phyloP scores from a whole-genome alignment of 2,797 vertebrate genomes.

The Sebastes hopkinsi region DNA sequence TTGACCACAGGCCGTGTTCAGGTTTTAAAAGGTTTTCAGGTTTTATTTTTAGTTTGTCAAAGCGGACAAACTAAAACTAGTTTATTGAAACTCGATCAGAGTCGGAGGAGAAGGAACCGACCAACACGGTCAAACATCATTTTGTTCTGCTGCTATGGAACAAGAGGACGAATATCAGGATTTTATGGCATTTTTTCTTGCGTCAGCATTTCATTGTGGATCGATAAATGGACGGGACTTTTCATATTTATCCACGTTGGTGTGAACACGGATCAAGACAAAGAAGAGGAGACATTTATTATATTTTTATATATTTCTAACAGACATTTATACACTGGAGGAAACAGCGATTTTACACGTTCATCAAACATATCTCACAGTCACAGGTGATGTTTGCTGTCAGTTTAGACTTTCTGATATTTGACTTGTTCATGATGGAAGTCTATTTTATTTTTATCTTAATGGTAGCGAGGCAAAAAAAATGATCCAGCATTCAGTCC shows the following conservation, averaged over 20 bases:
- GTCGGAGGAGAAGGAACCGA: not conserved
- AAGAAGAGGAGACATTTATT: not conserved
- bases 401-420: not conserved
- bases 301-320: conserved; percentile 22
- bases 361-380: not conserved
- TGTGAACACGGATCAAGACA: not conserved
- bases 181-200: not conserved
- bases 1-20: not conserved
- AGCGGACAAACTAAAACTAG: not conserved
- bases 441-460: not conserved
- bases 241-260: not conserved
- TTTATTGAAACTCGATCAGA: not conserved
- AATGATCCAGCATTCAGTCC: too few species aligned
- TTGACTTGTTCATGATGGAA: not conserved
- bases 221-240: not conserved
- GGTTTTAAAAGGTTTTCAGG: not conserved
- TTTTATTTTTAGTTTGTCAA: not conserved
- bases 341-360: not conserved
- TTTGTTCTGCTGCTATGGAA: not conserved
- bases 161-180: not conserved
- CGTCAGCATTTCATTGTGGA: not conserved
- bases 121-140: too few species aligned
- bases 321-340: conserved; percentile 1
- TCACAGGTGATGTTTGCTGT: not conserved
- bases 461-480: not conserved